Evolutionary conservation across 2,888 invertebrate genomes (phyloP), one percentile per base, ranked within the genome.

Genomic region (Atrina japonica): DNA sequence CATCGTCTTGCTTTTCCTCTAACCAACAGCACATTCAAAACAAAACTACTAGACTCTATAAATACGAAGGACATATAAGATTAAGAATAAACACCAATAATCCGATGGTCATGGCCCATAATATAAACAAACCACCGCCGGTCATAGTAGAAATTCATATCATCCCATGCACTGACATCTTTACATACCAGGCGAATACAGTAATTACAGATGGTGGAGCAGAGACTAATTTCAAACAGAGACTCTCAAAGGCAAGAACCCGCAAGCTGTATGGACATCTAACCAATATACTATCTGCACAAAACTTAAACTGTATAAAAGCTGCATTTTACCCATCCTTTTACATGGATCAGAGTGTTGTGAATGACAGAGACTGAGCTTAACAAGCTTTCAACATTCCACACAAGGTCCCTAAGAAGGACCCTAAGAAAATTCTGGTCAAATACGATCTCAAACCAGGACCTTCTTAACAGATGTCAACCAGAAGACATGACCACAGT

Each of bases 1-100:
- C 27, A 52, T 69, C 1, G 56, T 56, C 43, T 50, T 69, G 9
- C 30, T 69, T n/a, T 69, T n/a, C 9, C 55, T 64, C 49, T 41
- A 56, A n/a, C 21, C 56, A 53, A 27, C 53, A 43, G 18, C 50
- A 50, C 3, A 50, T 50, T 50, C 50, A 50, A 21, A 25, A 2
- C 50, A 50, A 21, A 21, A 18, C 56, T 11, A 27, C 3, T 21
- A 47, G 40, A 27, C 35, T 41, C 14, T 3, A 61, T 21, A 55
- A 53, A 40, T 63, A 53, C 53, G 47, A 29, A 21, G 50, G 56
- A 55, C 23, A 52, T 2, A 40, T 52, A n/a, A 59, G 53, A n/a
- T 47, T 52, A 7, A 49, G 50, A 40, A 59, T 45, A 21, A 59
- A 50, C 59, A 30, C 21, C 25, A 58, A 45, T 27, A 66, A 11